Conservation (phyloP, 2,888 invertebrate genomes). For the Ommatoiulus sabulosus region DNA sequence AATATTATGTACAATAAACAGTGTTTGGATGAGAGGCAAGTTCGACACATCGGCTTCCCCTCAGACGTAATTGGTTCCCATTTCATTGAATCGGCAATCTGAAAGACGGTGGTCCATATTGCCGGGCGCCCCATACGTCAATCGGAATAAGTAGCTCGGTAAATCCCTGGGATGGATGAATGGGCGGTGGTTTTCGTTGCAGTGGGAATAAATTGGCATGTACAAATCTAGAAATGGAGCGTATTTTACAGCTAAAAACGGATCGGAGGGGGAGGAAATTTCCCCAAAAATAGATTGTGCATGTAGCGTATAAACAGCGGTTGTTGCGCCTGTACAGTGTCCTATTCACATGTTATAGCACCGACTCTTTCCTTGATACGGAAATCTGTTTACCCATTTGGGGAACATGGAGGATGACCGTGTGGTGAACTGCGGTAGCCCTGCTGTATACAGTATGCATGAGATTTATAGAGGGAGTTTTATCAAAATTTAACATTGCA, state of each 20-base stretch:
- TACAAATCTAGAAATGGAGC: slow-evolving; percentile 4
- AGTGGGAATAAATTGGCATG: slow-evolving; percentile 16
- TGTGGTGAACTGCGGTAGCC: neutral
- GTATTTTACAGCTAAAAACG: neutral
- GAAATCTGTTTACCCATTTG: neutral
- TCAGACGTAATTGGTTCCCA: neutral
- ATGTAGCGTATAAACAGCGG: neutral
- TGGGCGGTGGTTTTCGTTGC: neutral
- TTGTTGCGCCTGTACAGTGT: neutral
- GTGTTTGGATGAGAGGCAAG: neutral
- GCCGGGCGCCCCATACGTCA: neutral
- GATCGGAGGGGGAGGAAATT: neutral
- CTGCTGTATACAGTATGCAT: no score
- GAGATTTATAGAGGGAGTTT: no score
- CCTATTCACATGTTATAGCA: neutral
- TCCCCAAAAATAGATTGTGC: slow-evolving; percentile 7
- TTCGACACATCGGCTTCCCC: neutral
- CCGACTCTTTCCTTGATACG: neutral
- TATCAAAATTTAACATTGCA: no score
- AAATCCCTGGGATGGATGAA: slow-evolving; percentile 15
- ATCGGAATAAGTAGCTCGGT: neutral
- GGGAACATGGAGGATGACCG: neutral
- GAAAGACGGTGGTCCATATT: neutral
- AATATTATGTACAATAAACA: slow-evolving; percentile 16
- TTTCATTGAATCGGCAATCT: neutral